Evolutionary conservation across 2,888 invertebrate species (phyloP).

Genomic region (Sylvicola cinctus): DNA sequence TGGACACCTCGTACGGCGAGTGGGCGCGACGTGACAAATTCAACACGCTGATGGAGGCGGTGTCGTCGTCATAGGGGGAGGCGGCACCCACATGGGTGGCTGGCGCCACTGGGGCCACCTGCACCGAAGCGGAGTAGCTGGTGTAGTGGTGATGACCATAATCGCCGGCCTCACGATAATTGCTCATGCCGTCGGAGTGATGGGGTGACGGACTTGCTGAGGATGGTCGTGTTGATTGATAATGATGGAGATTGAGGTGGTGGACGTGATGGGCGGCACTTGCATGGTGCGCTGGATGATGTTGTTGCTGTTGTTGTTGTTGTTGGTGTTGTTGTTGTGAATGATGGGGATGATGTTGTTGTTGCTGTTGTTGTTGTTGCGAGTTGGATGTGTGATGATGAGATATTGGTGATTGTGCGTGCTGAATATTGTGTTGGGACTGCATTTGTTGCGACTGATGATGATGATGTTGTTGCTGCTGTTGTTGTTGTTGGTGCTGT

Average conservation of each 20-base stretch:
- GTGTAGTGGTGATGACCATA: neutral
- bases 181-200: too few species aligned
- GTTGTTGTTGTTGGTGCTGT: constrained; percentile 19
- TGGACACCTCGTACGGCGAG: constrained; percentile 64
- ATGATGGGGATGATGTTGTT: neutral
- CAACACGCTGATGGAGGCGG: constrained; percentile 33
- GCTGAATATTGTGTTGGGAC: constrained; percentile 1
- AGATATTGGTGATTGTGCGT: too few species aligned
- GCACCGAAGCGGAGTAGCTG: too few species aligned
- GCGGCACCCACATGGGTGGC: too few species aligned
- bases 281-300: constrained; percentile 5
- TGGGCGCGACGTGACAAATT: constrained; percentile 39
- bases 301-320: neutral
- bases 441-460: constrained; percentile 1
- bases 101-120: too few species aligned
- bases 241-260: too few species aligned
- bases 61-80: neutral
- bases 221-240: too few species aligned
- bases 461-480: constrained; percentile 4
- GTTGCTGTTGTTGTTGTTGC: neutral
- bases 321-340: neutral
- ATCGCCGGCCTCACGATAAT: constrained; percentile 9
- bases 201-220: too few species aligned
- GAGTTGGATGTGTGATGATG: neutral
- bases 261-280: constrained; percentile 1